phyloP scores from a whole-genome alignment of 2,888 invertebrate species.

The Parnassius smintheus region DNA sequence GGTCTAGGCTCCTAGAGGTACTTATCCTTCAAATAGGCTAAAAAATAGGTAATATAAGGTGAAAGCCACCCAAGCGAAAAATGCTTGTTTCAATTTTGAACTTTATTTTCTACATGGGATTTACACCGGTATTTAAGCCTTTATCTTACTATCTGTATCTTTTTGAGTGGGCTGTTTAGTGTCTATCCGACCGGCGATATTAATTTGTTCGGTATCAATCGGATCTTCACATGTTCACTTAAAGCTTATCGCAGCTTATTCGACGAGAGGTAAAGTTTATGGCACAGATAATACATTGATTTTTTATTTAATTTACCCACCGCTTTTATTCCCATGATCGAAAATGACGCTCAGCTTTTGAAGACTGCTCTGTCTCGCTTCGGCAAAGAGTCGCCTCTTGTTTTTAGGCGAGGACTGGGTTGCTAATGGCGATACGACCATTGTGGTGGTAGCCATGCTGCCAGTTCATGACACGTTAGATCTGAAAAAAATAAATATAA shows the following conservation, averaged over 20 bases:
- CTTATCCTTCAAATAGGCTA: too few species aligned
- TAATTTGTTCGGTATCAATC: neutral
- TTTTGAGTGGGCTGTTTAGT: neutral
- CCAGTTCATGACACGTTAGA: slow-evolving; percentile 35
- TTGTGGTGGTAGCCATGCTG: slow-evolving; percentile 63
- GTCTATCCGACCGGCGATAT: neutral
- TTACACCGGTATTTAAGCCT: too few species aligned
- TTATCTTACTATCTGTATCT: too few species aligned
- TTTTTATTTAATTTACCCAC: slow-evolving; percentile 34
- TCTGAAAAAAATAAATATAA: slow-evolving; percentile 19
- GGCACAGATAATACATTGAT: neutral
- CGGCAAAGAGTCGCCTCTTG: slow-evolving; percentile 66
- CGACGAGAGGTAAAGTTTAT: neutral
- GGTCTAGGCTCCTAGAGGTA: too few species aligned
- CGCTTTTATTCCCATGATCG: slow-evolving; percentile 67
- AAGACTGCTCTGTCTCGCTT: slow-evolving; percentile 70
- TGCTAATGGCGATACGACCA: slow-evolving; percentile 71
- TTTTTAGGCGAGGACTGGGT: slow-evolving; percentile 67
- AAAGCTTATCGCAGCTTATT: neutral
- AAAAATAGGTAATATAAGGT: too few species aligned
- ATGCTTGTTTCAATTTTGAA: too few species aligned
- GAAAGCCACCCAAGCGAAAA: too few species aligned
- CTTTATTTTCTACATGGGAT: too few species aligned
- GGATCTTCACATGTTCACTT: neutral
- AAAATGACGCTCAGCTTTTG: slow-evolving; percentile 73